Percentiles rank a stretch among this genome's conserved stretches.
Evolutionary conservation across 2,888 invertebrate genomes (phyloP).

Genomic region (Drosophila affinis): DNA sequence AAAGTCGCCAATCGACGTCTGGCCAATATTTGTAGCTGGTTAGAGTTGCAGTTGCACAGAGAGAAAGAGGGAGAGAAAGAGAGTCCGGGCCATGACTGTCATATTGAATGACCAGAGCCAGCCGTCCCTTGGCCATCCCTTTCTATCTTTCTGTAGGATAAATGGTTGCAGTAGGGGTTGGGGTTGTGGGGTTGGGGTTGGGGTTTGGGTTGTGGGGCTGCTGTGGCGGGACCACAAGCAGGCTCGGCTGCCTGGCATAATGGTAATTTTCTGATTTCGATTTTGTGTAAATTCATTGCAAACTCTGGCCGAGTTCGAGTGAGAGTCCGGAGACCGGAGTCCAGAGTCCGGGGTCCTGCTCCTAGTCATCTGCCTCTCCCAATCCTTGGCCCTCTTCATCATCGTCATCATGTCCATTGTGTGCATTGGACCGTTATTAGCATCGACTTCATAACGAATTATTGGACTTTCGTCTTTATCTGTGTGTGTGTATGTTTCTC

Average conservation of each 20-base stretch:
- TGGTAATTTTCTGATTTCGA: conserved; percentile 78
- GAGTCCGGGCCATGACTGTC: conserved; percentile 56
- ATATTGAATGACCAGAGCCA: conserved; percentile 51
- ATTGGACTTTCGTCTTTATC: conserved; percentile 62
- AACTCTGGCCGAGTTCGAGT: conserved; percentile 38
- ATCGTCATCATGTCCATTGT: conserved; percentile 56
- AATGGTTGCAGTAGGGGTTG: conserved; percentile 2
- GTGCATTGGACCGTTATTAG: conserved; percentile 72
- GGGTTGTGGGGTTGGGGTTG: not conserved
- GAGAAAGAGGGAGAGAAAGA: not conserved
- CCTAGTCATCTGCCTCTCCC: conserved; percentile 21
- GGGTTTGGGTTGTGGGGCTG: not conserved
- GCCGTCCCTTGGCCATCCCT: conserved; percentile 25
- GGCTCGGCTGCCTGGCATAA: conserved; percentile 62
- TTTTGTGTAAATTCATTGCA: conserved; percentile 77
- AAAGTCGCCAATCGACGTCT: conserved; percentile 68
- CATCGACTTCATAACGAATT: conserved; percentile 76
- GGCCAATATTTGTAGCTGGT: conserved; percentile 73
- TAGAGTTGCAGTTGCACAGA: conserved; percentile 64
- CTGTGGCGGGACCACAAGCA: conserved; percentile 24
- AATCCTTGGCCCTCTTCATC: conserved; percentile 30
- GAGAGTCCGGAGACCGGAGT: not conserved
- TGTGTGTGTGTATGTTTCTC: conserved; percentile 16
- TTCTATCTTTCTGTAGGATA: conserved; percentile 9
- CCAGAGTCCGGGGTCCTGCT: not conserved